Base-by-base conservation (phyloP, 1,140 invertebrate species). In the Batillaria attramentaria region DNA sequence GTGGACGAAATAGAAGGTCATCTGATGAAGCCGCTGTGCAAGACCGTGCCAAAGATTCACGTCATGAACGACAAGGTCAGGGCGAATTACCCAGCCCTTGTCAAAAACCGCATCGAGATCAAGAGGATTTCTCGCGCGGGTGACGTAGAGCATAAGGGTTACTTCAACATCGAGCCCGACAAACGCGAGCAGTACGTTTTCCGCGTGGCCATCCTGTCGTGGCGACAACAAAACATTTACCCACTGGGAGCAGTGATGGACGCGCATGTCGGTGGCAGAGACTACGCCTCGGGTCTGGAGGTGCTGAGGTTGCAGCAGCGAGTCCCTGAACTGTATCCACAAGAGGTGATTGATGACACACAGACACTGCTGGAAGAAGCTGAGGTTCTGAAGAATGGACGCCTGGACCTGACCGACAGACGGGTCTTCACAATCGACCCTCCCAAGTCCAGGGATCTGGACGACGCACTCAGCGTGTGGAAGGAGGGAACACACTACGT, bases 401-500 rank as follows among this genome's bases (percentile, higher is more conserved):
- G 96, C 97, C 90, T 91, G 96, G 91, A 91, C 98, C 0, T 81
- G 79, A 76, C 83, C 43, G 80, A 80, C 13, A 70, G n/a, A 50
- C 72, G 16, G 3, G 94, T 99, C 33, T 99, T 98, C 87, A 99
- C 97, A 0, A 98, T 99, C 1, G 98, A 99, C 93, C 98, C 98
- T 33, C 96, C 96, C 4, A 97, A 97, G 2, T 99, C 98, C 89
- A 99, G 97, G 16, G 98, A 99, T 90, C 98, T 99, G 79, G 98
- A 99, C 90, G 98, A 99, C 92, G 98, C 98, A 0, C 91, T 99
- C 0, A 98, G 99, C 91, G 42, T 90, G 31, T 60, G 82, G 69
- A 37, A 50, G 46, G n/a, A 24, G 41, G 77, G 81, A 2, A 79
- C 79, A 31, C 75, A 78, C 4, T 85, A 77, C 46, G 66, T 65